phyloP scores from a whole-genome alignment of 1,140 invertebrate species.

The Heliothis subflexa region DNA sequence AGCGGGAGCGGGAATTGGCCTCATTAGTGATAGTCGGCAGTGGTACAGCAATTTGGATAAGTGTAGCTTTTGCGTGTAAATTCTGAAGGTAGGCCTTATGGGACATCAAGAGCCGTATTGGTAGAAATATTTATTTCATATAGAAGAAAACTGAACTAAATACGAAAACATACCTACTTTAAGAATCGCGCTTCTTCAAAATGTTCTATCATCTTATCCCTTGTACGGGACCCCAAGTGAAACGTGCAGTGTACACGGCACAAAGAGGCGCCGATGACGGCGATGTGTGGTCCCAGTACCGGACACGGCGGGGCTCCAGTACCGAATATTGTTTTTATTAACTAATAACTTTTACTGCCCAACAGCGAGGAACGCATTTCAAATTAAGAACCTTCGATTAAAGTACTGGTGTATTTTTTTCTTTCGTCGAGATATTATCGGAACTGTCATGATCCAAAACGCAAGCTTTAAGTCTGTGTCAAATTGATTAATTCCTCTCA shows the following conservation, averaged over 20 bases:
- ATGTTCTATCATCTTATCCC: conserved; percentile 4
- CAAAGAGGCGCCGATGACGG: conserved; percentile 46
- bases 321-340: conserved; percentile 55
- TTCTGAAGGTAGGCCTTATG: too few relatives aligned
- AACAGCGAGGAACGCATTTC: conserved; percentile 32
- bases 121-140: too few relatives aligned
- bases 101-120: too few relatives aligned
- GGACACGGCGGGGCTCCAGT: conserved; percentile 56
- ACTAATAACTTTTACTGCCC: conserved; percentile 50
- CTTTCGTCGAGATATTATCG: conserved; percentile 28
- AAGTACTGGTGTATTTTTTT: conserved; percentile 12
- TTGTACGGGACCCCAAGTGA: conserved; percentile 45
- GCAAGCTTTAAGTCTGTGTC: not conserved
- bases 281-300: conserved; percentile 61
- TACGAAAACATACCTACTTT: too few relatives aligned
- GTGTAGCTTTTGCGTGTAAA: too few relatives aligned
- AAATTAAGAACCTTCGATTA: conserved; percentile 46
- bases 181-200: too few relatives aligned
- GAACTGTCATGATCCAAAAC: conserved; percentile 12
- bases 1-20: not conserved
- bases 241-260: conserved; percentile 48
- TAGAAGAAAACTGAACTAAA: too few relatives aligned
- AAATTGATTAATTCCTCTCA: not conserved
- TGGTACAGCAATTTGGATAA: too few relatives aligned
- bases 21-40: not conserved